A percentile compares a stretch with the other conserved stretches of the same genome.
These are phyloP conservation scores for Pitta sordida DNA, from an alignment of 2,113 vertebrate species.

Conservation along the genomic window DNA sequence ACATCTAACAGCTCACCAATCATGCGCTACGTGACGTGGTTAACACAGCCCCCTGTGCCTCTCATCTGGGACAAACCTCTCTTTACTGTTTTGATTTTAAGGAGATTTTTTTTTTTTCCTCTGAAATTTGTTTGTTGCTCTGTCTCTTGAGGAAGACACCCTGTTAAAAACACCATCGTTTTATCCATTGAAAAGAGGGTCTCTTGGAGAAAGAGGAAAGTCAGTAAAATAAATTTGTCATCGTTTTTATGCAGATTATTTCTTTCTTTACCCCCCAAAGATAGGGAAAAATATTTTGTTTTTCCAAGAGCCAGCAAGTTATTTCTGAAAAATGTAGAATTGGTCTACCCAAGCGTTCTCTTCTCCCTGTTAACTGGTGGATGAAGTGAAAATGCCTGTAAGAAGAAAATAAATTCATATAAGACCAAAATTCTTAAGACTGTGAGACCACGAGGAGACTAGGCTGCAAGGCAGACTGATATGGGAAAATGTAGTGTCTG, in stretches of 20 bases:
- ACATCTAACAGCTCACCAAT: not conserved
- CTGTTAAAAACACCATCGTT: not conserved
- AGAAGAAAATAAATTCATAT: not conserved
- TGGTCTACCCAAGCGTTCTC: not conserved
- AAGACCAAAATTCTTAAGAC: not conserved
- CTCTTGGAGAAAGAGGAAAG: not conserved
- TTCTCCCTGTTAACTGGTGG: not conserved
- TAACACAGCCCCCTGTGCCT: not conserved
- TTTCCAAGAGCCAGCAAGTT: not conserved
- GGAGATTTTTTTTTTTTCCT: accelerated
- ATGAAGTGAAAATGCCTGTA: not conserved
- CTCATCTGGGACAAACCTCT: not conserved
- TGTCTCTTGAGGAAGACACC: not conserved
- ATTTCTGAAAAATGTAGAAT: not conserved
- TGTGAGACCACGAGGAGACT: not conserved
- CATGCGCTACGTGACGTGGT: not conserved
- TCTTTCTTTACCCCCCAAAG: not conserved
- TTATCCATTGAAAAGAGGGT: too few relatives aligned
- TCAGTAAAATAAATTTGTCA: not conserved
- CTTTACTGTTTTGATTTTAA: not conserved
- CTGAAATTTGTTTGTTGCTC: not conserved
- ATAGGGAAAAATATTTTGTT: not conserved
- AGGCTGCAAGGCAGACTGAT: slow-evolving; percentile 43
- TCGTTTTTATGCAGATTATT: not conserved
- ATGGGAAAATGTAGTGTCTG: slow-evolving; percentile 63